Evolutionary conservation across 2,888 invertebrate species (phyloP).

Genomic region (Noctua janthina): DNA sequence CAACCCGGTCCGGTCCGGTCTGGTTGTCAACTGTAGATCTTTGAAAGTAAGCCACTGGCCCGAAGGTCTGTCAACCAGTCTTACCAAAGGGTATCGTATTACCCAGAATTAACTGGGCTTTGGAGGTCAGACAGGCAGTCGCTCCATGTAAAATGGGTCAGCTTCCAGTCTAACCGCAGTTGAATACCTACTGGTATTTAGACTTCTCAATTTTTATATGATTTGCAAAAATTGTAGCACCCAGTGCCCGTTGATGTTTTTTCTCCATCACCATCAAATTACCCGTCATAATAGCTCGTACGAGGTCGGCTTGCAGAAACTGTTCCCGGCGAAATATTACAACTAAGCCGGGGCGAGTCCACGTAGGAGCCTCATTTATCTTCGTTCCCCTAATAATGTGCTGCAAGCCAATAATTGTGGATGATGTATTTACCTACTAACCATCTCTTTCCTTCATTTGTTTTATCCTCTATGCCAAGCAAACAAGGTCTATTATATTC

Average conservation of each 20-base stretch:
- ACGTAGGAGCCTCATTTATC: slow-evolving; percentile 72
- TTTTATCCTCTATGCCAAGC: slow-evolving; percentile 6
- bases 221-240: background rate
- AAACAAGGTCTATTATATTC: slow-evolving; percentile 27
- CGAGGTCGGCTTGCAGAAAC: slow-evolving; percentile 48
- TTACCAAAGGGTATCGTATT: background rate
- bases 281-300: slow-evolving; percentile 45
- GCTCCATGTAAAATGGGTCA: background rate
- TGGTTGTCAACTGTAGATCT: background rate
- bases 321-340: slow-evolving; percentile 52
- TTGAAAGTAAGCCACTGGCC: background rate
- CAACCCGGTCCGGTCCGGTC: too few relatives aligned
- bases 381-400: slow-evolving; percentile 71
- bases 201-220: too few relatives aligned
- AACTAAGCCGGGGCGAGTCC: slow-evolving; percentile 60
- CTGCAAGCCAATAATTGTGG: slow-evolving; percentile 70
- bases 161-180: too few relatives aligned
- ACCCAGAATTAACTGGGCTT: background rate
- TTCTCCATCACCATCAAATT: slow-evolving; percentile 45
- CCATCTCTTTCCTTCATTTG: slow-evolving; percentile 13
- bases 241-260: slow-evolving; percentile 24
- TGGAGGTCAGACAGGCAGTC: background rate
- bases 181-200: background rate
- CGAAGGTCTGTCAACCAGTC: background rate
- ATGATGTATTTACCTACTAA: slow-evolving; percentile 67